Evolutionary conservation across 2,888 invertebrate genomes (phyloP).

Genomic region (Dasysyrphus tricinctus): DNA sequence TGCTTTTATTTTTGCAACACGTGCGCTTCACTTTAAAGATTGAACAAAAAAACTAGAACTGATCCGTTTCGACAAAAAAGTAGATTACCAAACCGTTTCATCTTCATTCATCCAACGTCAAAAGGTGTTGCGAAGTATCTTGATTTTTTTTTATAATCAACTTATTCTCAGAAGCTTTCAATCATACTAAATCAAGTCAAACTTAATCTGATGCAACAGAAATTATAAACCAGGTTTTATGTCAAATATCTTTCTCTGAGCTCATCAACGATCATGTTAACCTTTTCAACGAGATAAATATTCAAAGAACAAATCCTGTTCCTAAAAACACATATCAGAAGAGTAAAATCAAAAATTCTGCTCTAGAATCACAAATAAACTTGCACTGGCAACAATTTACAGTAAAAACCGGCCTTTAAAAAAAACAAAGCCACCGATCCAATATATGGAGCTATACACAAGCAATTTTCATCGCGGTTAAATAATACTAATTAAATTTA

Average conservation of each 20-base stretch:
- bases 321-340: not conserved
- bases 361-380: constrained; percentile 13
- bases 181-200: constrained; percentile 16
- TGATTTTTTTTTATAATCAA: not conserved
- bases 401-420: not conserved
- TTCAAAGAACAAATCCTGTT: constrained; percentile 15
- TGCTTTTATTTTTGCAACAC: too few species aligned
- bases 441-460: not conserved
- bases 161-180: not conserved
- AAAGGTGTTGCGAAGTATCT: not conserved
- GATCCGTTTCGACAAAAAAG: not conserved
- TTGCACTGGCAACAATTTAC: not conserved
- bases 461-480: constrained; percentile 41
- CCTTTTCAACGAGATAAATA: constrained; percentile 10
- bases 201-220: constrained; percentile 23
- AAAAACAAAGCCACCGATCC: constrained; percentile 15
- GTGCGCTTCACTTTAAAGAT: too few species aligned
- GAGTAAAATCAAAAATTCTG: constrained; percentile 7
- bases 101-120: too few species aligned
- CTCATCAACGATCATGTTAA: constrained; percentile 11
- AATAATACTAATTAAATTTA: constrained; percentile 67
- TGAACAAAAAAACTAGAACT: not conserved
- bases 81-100: not conserved
- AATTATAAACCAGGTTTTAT: constrained; percentile 22
- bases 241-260: constrained; percentile 8